A percentile compares a stretch with the other conserved stretches of the same genome.
Conservation (phyloP, 1,140 invertebrate genomes). For the Leguminivora glycinivorella region DNA sequence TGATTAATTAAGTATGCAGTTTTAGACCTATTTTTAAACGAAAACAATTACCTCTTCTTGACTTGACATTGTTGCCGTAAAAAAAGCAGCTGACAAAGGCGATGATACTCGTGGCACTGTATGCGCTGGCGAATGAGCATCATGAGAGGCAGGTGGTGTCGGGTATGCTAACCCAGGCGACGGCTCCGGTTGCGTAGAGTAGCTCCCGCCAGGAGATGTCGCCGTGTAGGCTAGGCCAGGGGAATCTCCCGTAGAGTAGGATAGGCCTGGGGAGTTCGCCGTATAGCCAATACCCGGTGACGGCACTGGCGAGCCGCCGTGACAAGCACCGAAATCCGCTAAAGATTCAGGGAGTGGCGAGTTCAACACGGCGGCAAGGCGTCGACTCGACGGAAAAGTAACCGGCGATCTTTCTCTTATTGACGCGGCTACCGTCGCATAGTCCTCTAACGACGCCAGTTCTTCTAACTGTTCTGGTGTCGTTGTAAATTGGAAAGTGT, state of each 20-base stretch:
- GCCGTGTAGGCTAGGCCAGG: conserved; percentile 74
- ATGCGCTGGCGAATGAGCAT: conserved; percentile 83
- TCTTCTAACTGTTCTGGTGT: conserved; percentile 84
- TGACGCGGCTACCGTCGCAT: conserved; percentile 77
- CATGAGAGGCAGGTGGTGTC: conserved; percentile 90
- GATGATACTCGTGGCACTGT: conserved; percentile 71
- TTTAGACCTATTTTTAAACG: not conserved
- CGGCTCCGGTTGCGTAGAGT: conserved; percentile 81
- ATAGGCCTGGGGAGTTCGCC: conserved; percentile 64
- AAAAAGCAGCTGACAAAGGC: conserved; percentile 88
- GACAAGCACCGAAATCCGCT: conserved; percentile 89
- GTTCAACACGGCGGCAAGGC: conserved; percentile 86
- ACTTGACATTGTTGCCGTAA: conserved; percentile 91
- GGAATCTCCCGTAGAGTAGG: conserved; percentile 68
- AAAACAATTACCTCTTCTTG: conserved; percentile 82
- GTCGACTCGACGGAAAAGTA: conserved; percentile 84
- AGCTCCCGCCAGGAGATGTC: conserved; percentile 72
- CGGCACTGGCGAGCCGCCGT: conserved; percentile 79
- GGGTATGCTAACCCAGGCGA: conserved; percentile 90
- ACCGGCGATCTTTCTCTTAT: conserved; percentile 80
- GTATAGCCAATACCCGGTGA: conserved; percentile 68
- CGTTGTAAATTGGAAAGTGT: conserved; percentile 88
- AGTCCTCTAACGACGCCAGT: conserved; percentile 84
- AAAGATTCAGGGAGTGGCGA: conserved; percentile 88
- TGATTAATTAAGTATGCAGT: not conserved